These are phyloP conservation scores for Anguilla pacifica DNA, from an alignment of 2,797 vertebrate species.

Conservation along the genomic window DNA sequence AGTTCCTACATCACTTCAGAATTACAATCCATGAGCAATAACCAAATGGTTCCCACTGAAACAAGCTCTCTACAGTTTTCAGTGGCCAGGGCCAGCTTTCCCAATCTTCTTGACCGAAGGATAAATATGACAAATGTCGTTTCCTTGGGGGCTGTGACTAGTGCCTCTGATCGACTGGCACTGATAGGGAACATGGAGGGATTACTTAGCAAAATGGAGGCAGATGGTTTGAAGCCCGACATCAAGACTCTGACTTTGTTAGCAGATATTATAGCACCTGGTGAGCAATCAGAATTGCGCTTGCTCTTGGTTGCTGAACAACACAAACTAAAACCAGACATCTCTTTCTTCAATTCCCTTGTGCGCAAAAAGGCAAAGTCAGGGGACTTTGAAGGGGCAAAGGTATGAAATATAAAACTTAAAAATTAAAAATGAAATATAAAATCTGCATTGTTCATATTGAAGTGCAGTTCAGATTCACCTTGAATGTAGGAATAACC, in stretches of 20 bases:
- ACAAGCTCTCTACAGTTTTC: constrained; percentile 16
- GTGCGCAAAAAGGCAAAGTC: constrained; percentile 79
- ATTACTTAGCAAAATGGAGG: constrained; percentile 83
- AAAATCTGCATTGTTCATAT: not conserved
- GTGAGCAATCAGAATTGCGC: constrained; percentile 64
- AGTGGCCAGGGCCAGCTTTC: constrained; percentile 41
- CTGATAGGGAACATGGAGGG: constrained; percentile 76
- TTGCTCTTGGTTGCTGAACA: constrained; percentile 73
- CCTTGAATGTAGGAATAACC: not conserved
- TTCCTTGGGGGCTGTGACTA: constrained; percentile 72
- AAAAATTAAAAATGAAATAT: not conserved
- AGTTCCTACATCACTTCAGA: constrained; percentile 30
- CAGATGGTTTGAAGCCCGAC: constrained; percentile 69
- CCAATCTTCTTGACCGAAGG: constrained; percentile 78
- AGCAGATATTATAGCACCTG: constrained; percentile 77
- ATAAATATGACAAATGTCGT: constrained; percentile 54
- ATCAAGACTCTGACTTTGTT: constrained; percentile 86
- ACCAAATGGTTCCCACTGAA: constrained; percentile 11
- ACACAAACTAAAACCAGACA: constrained; percentile 76
- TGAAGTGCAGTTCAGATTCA: not conserved
- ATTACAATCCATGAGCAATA: constrained; percentile 41
- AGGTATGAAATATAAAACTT: constrained; percentile 71
- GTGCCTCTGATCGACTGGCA: constrained; percentile 74
- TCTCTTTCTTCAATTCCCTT: constrained; percentile 85
- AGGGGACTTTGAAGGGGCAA: constrained; percentile 79